Conservation (phyloP, 92 coral and sea anemone species). For the Porites cylindrica region DNA sequence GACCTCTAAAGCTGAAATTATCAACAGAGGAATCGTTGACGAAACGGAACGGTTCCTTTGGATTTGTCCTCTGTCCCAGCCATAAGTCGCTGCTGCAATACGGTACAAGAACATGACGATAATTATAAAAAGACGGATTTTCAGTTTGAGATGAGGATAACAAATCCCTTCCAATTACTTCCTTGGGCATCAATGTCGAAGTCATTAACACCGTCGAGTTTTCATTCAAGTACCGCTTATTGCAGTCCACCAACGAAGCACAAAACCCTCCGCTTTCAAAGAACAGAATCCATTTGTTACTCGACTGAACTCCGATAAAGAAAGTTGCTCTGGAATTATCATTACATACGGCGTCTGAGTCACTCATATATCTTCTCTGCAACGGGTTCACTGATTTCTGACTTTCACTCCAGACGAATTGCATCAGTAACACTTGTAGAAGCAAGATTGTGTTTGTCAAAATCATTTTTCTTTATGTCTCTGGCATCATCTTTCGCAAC, state of each 20-base stretch:
- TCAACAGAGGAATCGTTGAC: constrained; percentile 51
- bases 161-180: constrained; percentile 53
- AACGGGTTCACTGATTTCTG: background rate
- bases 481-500: background rate
- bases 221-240: constrained; percentile 38
- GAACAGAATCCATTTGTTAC: constrained; percentile 59
- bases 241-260: constrained; percentile 51
- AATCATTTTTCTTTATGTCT: background rate
- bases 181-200: constrained; percentile 46
- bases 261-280: constrained; percentile 73
- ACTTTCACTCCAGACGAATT: background rate
- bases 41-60: constrained; percentile 27
- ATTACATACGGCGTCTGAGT: constrained; percentile 58
- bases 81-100: constrained; percentile 74
- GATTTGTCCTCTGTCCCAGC: constrained; percentile 54
- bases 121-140: constrained; percentile 49
- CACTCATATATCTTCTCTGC: background rate
- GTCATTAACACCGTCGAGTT: constrained; percentile 59
- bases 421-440: background rate
- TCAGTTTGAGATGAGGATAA: constrained; percentile 33
- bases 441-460: background rate
- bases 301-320: constrained; percentile 39
- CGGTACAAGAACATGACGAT: constrained; percentile 67
- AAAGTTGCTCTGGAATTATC: constrained; percentile 61
- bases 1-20: constrained; percentile 69